phyloP scores from a whole-genome alignment of 2,113 vertebrate genomes.

The Cichladusa arquata region DNA sequence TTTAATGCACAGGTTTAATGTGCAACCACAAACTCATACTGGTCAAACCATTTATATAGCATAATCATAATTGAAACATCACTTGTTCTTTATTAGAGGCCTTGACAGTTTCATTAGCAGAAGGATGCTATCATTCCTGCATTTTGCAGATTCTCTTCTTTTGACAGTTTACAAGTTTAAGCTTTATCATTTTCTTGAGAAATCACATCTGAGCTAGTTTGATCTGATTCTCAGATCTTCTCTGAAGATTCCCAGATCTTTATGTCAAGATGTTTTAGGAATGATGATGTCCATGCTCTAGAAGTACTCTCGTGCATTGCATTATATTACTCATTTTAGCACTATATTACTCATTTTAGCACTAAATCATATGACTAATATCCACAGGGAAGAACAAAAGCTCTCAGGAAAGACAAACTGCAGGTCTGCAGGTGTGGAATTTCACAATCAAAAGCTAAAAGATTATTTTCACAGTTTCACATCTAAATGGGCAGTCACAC shows the following conservation, averaged over 20 bases:
- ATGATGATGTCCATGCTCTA: background rate
- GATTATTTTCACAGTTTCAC: background rate
- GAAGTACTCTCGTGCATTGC: background rate
- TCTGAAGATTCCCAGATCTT: background rate
- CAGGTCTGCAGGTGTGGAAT: background rate
- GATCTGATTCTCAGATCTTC: background rate
- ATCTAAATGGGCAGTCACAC: background rate
- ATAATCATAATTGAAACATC: background rate
- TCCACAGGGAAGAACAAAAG: background rate
- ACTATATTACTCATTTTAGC: background rate
- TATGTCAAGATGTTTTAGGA: background rate
- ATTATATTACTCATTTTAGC: background rate
- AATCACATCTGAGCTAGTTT: background rate
- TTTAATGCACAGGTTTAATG: background rate
- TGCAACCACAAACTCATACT: background rate
- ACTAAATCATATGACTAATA: background rate
- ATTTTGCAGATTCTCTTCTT: background rate
- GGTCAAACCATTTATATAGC: background rate
- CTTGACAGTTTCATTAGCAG: background rate
- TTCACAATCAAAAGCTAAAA: background rate
- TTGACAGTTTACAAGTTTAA: background rate
- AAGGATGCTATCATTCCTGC: background rate
- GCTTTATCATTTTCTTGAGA: background rate
- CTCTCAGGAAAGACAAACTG: background rate
- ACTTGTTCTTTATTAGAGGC: background rate